Evolutionary conservation across 2,797 vertebrate genomes (phyloP).

Genomic region (Pteropus rufus): DNA sequence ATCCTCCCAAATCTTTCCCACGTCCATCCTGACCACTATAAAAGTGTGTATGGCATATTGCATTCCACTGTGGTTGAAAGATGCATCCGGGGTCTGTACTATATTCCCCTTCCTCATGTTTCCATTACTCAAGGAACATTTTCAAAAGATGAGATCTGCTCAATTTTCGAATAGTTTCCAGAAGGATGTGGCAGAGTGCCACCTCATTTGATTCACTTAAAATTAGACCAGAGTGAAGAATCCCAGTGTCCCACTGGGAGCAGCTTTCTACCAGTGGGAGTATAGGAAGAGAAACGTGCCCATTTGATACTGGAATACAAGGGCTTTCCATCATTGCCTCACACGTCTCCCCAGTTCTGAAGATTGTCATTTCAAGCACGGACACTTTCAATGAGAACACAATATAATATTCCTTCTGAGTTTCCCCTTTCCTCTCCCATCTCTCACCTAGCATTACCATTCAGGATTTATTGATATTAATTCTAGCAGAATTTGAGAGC

Average conservation of each 20-base stretch:
- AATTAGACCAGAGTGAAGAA: conserved; percentile 70
- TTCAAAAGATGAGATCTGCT: conserved; percentile 75
- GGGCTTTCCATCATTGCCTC: not conserved
- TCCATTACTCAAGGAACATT: conserved; percentile 76
- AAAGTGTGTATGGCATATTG: conserved; percentile 49
- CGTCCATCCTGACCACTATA: conserved; percentile 66
- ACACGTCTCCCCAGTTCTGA: not conserved
- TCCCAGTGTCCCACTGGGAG: conserved; percentile 61
- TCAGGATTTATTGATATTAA: not conserved
- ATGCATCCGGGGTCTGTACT: conserved; percentile 66
- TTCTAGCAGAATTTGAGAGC: not conserved
- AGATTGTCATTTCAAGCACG: not conserved
- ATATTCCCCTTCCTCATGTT: conserved; percentile 73
- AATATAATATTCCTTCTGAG: not conserved
- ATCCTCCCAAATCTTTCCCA: conserved; percentile 60
- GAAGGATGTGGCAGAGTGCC: conserved; percentile 69
- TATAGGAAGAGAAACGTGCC: not conserved
- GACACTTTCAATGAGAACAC: not conserved
- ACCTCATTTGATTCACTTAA: conserved; percentile 68
- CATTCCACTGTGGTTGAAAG: conserved; percentile 76
- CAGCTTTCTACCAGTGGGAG: not conserved
- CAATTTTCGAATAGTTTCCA: conserved; percentile 76
- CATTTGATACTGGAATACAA: not conserved
- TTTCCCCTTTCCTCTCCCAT: not conserved
- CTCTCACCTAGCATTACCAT: not conserved